These are phyloP conservation scores for Melanotaenia maccullochi DNA, from an alignment of 2,797 vertebrate genomes.

Conservation along the genomic window DNA sequence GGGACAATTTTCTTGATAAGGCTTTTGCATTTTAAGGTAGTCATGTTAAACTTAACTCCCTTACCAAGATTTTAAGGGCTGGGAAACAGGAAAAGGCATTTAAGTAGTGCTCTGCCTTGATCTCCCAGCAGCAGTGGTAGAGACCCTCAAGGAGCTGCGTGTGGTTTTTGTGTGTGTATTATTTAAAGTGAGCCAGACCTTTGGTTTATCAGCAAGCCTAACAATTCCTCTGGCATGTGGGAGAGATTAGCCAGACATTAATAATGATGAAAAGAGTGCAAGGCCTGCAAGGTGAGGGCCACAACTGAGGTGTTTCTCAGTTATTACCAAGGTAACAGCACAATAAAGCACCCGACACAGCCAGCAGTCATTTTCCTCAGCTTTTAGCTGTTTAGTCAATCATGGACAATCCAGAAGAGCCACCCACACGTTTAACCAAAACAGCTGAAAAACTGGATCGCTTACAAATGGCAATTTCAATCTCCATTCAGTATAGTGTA, in stretches of 20 bases:
- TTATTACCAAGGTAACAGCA: constrained; percentile 69
- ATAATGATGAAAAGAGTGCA: constrained; percentile 73
- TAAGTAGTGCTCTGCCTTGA: constrained; percentile 40
- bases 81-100: constrained; percentile 38
- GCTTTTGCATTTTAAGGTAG: constrained; percentile 1
- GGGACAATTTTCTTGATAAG: neutral
- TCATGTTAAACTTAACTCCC: constrained; percentile 11
- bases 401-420: constrained; percentile 49
- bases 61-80: constrained; percentile 23
- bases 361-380: constrained; percentile 73
- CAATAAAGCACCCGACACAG: constrained; percentile 58
- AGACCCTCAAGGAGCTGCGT: constrained; percentile 38
- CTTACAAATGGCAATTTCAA: constrained; percentile 33
- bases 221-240: constrained; percentile 55
- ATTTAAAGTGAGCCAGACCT: constrained; percentile 58
- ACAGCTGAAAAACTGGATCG: constrained; percentile 34
- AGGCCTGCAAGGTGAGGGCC: constrained; percentile 44
- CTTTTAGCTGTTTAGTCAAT: constrained; percentile 70
- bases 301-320: constrained; percentile 70
- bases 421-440: constrained; percentile 52
- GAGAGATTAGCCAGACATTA: constrained; percentile 72
- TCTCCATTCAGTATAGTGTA: constrained; percentile 18
- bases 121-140: constrained; percentile 36
- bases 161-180: constrained; percentile 22
- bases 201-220: constrained; percentile 67